Base-by-base conservation (phyloP, 2,888 invertebrate species). In the Vanessa cardui region DNA sequence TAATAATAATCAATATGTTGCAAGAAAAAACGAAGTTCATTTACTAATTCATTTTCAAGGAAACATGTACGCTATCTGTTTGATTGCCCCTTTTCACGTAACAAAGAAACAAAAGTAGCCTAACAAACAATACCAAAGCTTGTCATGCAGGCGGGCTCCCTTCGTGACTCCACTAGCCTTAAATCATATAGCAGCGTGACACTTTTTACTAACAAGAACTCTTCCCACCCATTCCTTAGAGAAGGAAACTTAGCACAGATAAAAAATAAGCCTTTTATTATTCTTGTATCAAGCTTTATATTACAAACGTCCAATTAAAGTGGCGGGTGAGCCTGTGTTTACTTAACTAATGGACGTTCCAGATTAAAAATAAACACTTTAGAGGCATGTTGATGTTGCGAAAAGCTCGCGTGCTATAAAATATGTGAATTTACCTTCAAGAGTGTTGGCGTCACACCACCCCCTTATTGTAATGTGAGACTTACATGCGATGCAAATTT, bases 181-280 rank as follows among this genome's bases (percentile, higher is more conserved):
- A 69, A 71, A 66, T 71, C 66, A 69, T 69, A 64, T 62, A 64
- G 66, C 69, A 69, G 60, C 52, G 64, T 66, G 71, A 66, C 66
- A 66, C 49, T 71, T 66, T 71, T 69, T 64, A 62, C 61, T 69
- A 71, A 71, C 69, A 71, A 69, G 66, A 71, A 64, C 52, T 64
- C 65, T 68, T 58, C 66, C 69, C 62, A 66, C 56, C 62, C 54
- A 54, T 54, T 56, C 46, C 56, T 65, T 54, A 18, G 54, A 58
- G 47, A 54, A 69, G 18, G 61, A 66, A 68, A 71, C 60, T 64
- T 64, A 56, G 31, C 45, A 20, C 54, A 56, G 44, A 68, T 60
- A 68, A 60, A 58, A 68, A 67, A 64, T 58, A 56, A 49, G 49
- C 21, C 56, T 65, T 62, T 62, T 70, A 70, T 65, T 68, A 65